These are phyloP conservation scores for Spilosoma lubricipeda DNA, from an alignment of 2,888 invertebrate species.

Conservation along the genomic window DNA sequence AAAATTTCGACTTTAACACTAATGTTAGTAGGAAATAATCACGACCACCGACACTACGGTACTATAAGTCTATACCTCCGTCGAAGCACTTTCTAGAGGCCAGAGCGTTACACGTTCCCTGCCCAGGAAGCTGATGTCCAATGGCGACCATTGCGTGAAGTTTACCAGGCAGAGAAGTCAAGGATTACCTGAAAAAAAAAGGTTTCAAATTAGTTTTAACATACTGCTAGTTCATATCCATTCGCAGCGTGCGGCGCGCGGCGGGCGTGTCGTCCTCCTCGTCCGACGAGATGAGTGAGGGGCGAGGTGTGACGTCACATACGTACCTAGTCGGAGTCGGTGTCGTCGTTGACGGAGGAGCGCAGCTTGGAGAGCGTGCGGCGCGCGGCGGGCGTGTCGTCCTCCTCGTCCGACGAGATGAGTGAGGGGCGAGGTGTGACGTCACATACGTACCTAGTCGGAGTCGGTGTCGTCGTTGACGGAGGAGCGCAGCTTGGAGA, in stretches of 20 bases:
- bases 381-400: no score
- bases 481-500: constrained; percentile 77
- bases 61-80: constrained; percentile 62
- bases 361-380: constrained; percentile 70
- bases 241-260: no score
- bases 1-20: constrained; percentile 37
- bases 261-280: no score
- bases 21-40: constrained; percentile 78
- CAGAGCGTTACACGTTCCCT: constrained; percentile 45
- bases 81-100: constrained; percentile 84
- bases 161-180: constrained; percentile 57
- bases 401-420: no score
- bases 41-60: constrained; percentile 53
- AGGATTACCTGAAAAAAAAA: constrained; percentile 59
- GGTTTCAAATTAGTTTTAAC: not conserved
- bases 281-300: no score
- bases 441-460: constrained; percentile 61
- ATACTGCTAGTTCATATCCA: no score
- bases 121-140: constrained; percentile 36
- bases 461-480: constrained; percentile 77
- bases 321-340: constrained; percentile 72
- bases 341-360: constrained; percentile 75
- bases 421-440: no score
- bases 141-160: constrained; percentile 47
- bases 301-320: no score